These are phyloP conservation scores for Pegea sp. DNA, from an alignment of 23 tunicate genomes.

Conservation along the genomic window DNA sequence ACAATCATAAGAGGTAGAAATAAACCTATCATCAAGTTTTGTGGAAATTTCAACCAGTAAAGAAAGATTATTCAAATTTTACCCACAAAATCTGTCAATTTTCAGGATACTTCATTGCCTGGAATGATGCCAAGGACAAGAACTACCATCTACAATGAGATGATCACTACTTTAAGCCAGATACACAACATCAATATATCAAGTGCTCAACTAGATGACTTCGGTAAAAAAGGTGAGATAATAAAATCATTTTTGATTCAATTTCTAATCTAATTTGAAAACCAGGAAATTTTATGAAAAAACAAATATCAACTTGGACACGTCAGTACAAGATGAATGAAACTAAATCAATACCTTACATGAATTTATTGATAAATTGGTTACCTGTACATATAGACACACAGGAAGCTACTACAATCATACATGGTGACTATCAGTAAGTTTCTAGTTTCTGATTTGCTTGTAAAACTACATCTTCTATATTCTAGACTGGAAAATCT, in stretches of 20 bases:
- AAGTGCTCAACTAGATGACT: conserved; percentile 18
- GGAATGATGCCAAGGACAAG: conserved; percentile 28
- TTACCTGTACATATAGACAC: conserved; percentile 58
- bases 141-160: conserved; percentile 11
- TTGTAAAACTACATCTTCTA: not conserved
- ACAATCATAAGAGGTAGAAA: no score
- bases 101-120: conserved; percentile 64
- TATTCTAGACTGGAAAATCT: conserved; percentile 65
- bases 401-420: conserved; percentile 46
- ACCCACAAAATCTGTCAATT: no score
- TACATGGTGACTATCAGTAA: conserved; percentile 76
- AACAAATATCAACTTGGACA: conserved; percentile 83
- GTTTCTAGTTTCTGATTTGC: not conserved
- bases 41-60: no score
- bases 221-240: conserved; percentile 50
- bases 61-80: no score
- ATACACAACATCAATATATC: conserved; percentile 60
- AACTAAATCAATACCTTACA: conserved; percentile 61
- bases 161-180: conserved; percentile 24
- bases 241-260: no score
- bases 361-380: conserved; percentile 78
- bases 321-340: conserved; percentile 69
- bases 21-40: no score
- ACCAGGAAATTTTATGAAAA: conserved; percentile 47
- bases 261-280: not conserved